Percentiles rank a stretch among this genome's conserved stretches.
Evolutionary conservation across 2,113 vertebrate genomes (phyloP).

Genomic region (Myotis brandtii): DNA sequence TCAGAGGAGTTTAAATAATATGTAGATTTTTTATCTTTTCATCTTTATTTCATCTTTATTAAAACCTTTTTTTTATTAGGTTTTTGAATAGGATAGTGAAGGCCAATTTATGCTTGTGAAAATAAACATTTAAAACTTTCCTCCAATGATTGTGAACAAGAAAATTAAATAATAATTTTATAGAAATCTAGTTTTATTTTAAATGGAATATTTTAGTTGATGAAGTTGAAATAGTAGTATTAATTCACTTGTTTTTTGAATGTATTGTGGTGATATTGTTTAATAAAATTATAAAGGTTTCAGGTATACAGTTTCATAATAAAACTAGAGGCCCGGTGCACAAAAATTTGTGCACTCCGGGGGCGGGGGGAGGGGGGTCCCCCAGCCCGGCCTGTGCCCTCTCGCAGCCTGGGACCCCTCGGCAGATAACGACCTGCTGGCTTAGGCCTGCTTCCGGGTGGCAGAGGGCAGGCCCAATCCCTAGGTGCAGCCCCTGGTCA

Average conservation of each 20-base stretch:
- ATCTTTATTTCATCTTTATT: neutral
- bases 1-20: too few relatives aligned
- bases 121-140: neutral
- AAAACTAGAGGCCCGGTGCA: too few relatives aligned
- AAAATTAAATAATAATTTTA: neutral
- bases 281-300: neutral
- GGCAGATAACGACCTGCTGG: too few relatives aligned
- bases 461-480: too few relatives aligned
- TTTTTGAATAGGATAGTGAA: neutral
- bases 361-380: too few relatives aligned
- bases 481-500: too few relatives aligned
- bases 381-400: too few relatives aligned
- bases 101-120: neutral
- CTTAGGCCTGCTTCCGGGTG: too few relatives aligned
- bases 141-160: neutral
- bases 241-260: neutral
- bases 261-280: neutral
- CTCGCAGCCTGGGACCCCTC: too few relatives aligned
- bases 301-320: neutral
- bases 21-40: too few relatives aligned
- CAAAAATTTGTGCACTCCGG: too few relatives aligned
- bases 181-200: neutral
- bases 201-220: neutral
- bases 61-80: neutral
- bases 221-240: neutral